These are phyloP conservation scores for Enteromius viviparus DNA, from an alignment of 2,797 vertebrate species.

Conservation along the genomic window DNA sequence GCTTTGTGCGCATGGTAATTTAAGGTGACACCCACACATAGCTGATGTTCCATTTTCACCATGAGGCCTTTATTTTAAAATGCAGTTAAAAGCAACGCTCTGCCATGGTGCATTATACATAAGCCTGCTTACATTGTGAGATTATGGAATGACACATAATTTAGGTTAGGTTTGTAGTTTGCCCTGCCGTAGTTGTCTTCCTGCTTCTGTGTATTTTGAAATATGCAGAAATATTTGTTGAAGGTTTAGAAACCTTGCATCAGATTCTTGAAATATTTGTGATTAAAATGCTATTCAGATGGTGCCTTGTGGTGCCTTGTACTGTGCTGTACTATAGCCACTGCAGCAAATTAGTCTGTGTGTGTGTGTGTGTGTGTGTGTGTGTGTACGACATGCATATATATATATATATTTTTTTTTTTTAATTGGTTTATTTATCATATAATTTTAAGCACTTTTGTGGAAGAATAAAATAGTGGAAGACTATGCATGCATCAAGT, in stretches of 20 bases:
- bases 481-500: too few relatives aligned
- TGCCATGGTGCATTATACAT: conserved; percentile 75
- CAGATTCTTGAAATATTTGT: conserved; percentile 35
- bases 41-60: conserved; percentile 74
- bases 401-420: not conserved
- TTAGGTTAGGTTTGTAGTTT: conserved; percentile 73
- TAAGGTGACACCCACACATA: conserved; percentile 80
- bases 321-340: conserved; percentile 7
- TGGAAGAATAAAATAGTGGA: not conserved
- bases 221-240: conserved; percentile 70
- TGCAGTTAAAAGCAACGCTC: conserved; percentile 73
- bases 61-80: conserved; percentile 78
- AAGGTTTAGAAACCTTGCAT: conserved; percentile 42
- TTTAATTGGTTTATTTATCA: too few relatives aligned
- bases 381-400: not conserved
- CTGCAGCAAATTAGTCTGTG: not conserved
- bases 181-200: conserved; percentile 69
- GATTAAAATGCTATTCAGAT: conserved; percentile 36
- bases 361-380: not conserved
- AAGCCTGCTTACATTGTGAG: conserved; percentile 72
- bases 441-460: not conserved
- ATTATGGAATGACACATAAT: conserved; percentile 71
- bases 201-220: conserved; percentile 62
- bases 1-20: conserved; percentile 75
- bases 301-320: conserved; percentile 1